Percentiles rank a stretch among this genome's conserved stretches.
Conservation (phyloP, 1,140 invertebrate genomes). For the Dufourea novaeangliae region DNA sequence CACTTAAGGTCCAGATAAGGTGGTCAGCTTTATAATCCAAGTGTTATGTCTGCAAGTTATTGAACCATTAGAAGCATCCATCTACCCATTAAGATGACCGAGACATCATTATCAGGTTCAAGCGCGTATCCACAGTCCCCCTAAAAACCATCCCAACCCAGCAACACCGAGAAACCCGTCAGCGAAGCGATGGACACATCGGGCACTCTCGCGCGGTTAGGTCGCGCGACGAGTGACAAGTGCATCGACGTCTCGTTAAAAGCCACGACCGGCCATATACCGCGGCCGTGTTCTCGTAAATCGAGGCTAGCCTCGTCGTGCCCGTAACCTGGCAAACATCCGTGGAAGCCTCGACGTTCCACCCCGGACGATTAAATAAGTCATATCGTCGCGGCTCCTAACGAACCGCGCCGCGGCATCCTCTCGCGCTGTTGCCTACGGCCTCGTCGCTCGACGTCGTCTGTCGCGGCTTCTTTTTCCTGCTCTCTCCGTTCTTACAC, state of each 20-base stretch:
- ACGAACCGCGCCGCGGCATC: constrained; percentile 55
- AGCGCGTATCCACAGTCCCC: no score
- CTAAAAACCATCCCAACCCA: no score
- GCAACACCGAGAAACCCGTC: not conserved
- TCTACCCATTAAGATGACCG: no score
- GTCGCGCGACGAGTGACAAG: not conserved
- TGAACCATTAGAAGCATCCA: no score
- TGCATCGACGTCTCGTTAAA: not conserved
- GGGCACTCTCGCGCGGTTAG: not conserved
- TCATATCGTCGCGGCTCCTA: constrained; percentile 59
- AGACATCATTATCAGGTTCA: no score
- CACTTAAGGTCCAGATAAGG: no score
- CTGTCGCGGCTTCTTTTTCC: constrained; percentile 51
- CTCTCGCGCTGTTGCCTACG: constrained; percentile 37
- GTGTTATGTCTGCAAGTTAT: no score
- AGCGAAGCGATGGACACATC: not conserved
- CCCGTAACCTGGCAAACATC: constrained; percentile 36
- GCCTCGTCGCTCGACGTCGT: no score
- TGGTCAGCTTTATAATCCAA: no score
- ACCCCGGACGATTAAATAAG: constrained; percentile 66
- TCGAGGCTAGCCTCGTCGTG: constrained; percentile 27
- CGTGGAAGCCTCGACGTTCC: constrained; percentile 50
- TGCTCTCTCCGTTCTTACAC: constrained; percentile 7
- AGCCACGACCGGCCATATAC: not conserved
- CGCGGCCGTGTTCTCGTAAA: constrained; percentile 43